A percentile compares a stretch with the other conserved stretches of the same genome.
Conservation (phyloP, 2,113 vertebrate species). For the Phalacrocorax pelagicus region DNA sequence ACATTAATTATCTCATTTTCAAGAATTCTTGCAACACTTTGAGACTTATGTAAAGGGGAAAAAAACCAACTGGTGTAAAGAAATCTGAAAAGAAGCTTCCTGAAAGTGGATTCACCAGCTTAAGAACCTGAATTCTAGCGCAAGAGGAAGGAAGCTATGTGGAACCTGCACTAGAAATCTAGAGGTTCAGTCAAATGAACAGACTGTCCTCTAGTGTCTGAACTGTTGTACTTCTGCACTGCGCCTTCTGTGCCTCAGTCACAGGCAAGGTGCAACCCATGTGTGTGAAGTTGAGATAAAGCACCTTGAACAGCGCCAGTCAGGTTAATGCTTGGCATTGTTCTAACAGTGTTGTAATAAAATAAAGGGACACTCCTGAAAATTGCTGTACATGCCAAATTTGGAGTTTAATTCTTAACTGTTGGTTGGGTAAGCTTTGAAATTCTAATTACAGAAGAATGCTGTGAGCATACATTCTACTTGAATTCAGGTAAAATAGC, state of each 20-base stretch:
- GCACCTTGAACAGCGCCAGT: conserved; percentile 71
- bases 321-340: conserved; percentile 33
- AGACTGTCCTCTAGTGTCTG: conserved; percentile 68
- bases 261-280: conserved; percentile 46
- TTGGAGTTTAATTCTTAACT: conserved; percentile 10
- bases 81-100: conserved; percentile 26
- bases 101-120: neutral
- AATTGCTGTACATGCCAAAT: conserved; percentile 69
- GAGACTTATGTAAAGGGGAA: conserved; percentile 56
- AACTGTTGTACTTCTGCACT: conserved; percentile 69
- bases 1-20: conserved; percentile 93
- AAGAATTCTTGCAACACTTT: conserved; percentile 93
- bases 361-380: conserved; percentile 41
- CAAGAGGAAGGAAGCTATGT: neutral
- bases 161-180: neutral
- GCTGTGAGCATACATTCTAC: conserved; percentile 32
- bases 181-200: conserved; percentile 27
- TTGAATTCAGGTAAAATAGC: conserved; percentile 35
- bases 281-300: neutral
- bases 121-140: neutral
- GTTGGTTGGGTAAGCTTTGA: conserved; percentile 52
- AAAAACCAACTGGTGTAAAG: neutral
- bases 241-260: conserved; percentile 73
- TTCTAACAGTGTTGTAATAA: conserved; percentile 23
- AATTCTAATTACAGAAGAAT: conserved; percentile 18